Conservation (phyloP, 2,797 vertebrate species). For the Hoplostethus mediterraneus region DNA sequence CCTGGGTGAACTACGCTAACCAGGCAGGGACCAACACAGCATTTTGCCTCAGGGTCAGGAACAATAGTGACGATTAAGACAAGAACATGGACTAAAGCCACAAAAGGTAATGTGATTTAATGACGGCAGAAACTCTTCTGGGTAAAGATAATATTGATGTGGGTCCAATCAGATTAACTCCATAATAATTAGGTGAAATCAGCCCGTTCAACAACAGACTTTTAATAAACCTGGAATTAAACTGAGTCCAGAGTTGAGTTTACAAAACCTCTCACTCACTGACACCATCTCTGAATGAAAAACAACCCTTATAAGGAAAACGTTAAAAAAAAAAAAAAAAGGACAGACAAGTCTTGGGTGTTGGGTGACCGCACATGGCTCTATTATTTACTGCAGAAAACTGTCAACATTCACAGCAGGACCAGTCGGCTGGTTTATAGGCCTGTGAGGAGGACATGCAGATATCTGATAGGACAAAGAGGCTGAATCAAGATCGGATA, state of each 20-base stretch:
- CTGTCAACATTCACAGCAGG: constrained; percentile 62
- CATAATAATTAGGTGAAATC: neutral
- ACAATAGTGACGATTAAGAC: no score
- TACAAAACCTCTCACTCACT: constrained; percentile 67
- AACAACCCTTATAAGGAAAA: constrained; percentile 61
- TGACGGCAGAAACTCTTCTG: neutral
- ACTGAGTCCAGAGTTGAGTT: constrained; percentile 49
- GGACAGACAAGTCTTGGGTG: constrained; percentile 13
- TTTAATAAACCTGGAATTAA: constrained; percentile 52
- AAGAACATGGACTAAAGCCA: neutral
- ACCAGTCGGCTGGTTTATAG: constrained; percentile 44
- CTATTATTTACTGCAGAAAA: constrained; percentile 61
- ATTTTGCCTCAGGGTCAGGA: no score
- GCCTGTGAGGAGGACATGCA: constrained; percentile 6
- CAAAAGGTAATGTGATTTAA: neutral
- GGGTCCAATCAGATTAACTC: constrained; percentile 18
- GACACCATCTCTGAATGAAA: constrained; percentile 25
- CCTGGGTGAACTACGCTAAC: no score
- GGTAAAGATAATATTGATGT: neutral
- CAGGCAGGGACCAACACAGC: no score
- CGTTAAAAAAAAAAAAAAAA: constrained; percentile 30
- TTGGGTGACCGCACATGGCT: constrained; percentile 30
- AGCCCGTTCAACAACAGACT: constrained; percentile 1
- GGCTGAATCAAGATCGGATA: constrained; percentile 12
- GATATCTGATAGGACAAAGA: neutral